Conservation (phyloP, 2,888 invertebrate genomes). For the Meteorus colon region DNA sequence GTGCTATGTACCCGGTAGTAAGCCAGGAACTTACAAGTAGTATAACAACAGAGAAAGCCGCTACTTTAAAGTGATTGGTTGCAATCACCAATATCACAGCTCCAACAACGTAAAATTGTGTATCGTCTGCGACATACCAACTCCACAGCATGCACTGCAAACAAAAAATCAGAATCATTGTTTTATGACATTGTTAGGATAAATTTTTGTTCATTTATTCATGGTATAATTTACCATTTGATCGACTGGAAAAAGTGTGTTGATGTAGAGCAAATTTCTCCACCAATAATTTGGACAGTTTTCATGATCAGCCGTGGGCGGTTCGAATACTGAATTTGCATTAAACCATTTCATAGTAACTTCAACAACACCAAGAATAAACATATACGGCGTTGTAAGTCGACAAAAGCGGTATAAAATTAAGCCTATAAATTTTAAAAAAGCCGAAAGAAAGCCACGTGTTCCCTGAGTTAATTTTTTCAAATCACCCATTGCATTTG, state of each 20-base stretch:
- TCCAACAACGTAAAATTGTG: constrained; percentile 89
- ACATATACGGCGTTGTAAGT: constrained; percentile 87
- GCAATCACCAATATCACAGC: constrained; percentile 87
- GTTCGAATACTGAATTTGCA: constrained; percentile 87
- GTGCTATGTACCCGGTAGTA: constrained; percentile 87
- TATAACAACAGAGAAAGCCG: constrained; percentile 79
- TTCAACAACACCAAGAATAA: constrained; percentile 87
- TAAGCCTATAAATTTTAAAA: constrained; percentile 81
- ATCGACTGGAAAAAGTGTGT: constrained; percentile 87
- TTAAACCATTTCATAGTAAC: constrained; percentile 91
- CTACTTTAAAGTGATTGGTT: constrained; percentile 86
- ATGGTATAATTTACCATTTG: constrained; percentile 81
- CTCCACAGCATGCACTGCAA: constrained; percentile 92
- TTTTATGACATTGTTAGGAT: not conserved
- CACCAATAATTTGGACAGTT: constrained; percentile 92
- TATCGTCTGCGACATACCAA: constrained; percentile 92
- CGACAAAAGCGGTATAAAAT: constrained; percentile 82
- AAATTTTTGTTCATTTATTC: not conserved
- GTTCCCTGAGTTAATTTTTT: constrained; percentile 75
- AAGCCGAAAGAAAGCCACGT: constrained; percentile 66
- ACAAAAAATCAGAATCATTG: constrained; percentile 1
- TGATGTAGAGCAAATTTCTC: constrained; percentile 90
- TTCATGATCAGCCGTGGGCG: constrained; percentile 85
- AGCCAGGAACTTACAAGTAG: constrained; percentile 85
- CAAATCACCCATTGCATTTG: constrained; percentile 75